Percentiles rank a stretch among this genome's conserved stretches.
Conservation (phyloP, 2,113 vertebrate genomes). For the Ctenodactylus gundi region DNA sequence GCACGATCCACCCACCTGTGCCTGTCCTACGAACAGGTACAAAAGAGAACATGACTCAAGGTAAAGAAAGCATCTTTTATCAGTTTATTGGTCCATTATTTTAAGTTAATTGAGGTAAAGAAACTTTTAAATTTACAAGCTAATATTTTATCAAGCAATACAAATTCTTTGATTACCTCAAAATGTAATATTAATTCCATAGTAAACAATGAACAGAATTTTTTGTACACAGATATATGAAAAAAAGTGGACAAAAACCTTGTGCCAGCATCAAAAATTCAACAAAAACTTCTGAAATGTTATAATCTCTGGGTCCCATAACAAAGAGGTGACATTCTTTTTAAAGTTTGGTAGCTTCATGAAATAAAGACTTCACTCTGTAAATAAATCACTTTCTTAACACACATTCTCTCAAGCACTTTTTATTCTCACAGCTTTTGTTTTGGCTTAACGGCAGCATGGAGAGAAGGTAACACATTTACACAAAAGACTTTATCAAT, state of each 20-base stretch:
- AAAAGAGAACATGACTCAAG: slow-evolving; percentile 59
- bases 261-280: slow-evolving; percentile 81
- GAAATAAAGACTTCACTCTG: slow-evolving; percentile 73
- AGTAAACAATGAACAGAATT: slow-evolving; percentile 88
- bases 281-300: slow-evolving; percentile 70
- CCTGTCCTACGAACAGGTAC: neutral
- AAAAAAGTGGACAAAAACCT: slow-evolving; percentile 77
- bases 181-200: slow-evolving; percentile 83
- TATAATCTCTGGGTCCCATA: slow-evolving; percentile 73
- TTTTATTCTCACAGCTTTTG: slow-evolving; percentile 78
- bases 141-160: slow-evolving; percentile 84
- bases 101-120: slow-evolving; percentile 91
- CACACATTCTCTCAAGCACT: slow-evolving; percentile 46
- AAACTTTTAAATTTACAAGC: slow-evolving; percentile 87
- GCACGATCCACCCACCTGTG: accelerated
- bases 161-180: slow-evolving; percentile 83
- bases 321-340: slow-evolving; percentile 68
- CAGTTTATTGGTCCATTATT: slow-evolving; percentile 91
- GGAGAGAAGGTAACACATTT: neutral
- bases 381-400: slow-evolving; percentile 47
- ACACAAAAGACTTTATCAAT: neutral
- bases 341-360: slow-evolving; percentile 69
- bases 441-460: slow-evolving; percentile 71
- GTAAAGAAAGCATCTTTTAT: slow-evolving; percentile 81
- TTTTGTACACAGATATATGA: slow-evolving; percentile 78